phyloP scores from a whole-genome alignment of 92 coral and sea anemone genomes.

The Porites divaricata region DNA sequence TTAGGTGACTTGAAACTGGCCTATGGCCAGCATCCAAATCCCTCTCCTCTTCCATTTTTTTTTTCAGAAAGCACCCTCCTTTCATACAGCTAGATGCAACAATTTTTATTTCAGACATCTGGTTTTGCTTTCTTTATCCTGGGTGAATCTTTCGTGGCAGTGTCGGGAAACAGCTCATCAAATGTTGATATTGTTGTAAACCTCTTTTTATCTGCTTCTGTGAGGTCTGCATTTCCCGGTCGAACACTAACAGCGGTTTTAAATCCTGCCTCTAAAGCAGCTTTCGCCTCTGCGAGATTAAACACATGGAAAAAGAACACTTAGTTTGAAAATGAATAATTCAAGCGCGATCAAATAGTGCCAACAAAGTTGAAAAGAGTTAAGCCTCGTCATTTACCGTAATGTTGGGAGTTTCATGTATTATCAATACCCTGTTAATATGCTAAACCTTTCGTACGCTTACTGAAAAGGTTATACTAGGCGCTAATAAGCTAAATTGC shows the following conservation, averaged over 20 bases:
- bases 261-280: constrained; percentile 69
- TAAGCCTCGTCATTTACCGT: no score
- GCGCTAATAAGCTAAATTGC: no score
- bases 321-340: not conserved
- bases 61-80: not conserved
- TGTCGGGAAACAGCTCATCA: constrained; percentile 21
- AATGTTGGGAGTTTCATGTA: no score
- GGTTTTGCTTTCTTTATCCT: constrained; percentile 5
- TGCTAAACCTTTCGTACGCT: no score
- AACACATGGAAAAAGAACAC: not conserved
- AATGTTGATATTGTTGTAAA: constrained; percentile 66
- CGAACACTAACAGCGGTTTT: constrained; percentile 67
- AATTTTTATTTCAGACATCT: not conserved
- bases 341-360: not conserved
- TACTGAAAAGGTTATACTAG: no score
- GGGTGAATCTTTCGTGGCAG: not conserved
- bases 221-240: constrained; percentile 69
- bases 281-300: constrained; percentile 55
- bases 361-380: no score
- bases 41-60: not conserved
- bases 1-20: no score
- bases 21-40: no score
- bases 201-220: constrained; percentile 50
- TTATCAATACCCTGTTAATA: no score
- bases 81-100: not conserved